phyloP scores from a whole-genome alignment of 2,888 invertebrate species.

The Rhimphoctona megacephalus region DNA sequence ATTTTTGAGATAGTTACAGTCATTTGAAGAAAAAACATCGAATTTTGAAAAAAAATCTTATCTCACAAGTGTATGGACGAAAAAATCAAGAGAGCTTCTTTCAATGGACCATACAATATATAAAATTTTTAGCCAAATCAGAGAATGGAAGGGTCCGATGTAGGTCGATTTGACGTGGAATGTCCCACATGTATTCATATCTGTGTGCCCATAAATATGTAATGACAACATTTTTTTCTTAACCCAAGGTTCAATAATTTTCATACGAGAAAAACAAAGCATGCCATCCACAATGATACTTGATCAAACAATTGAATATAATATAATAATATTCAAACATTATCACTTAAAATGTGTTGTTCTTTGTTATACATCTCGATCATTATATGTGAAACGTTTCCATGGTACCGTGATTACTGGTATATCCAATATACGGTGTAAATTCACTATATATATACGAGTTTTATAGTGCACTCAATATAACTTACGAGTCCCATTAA shows the following conservation, averaged over 20 bases:
- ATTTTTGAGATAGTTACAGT: no score
- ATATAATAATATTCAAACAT: background rate
- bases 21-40: no score
- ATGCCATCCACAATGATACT: background rate
- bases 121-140: no score
- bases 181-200: slow-evolving; percentile 3
- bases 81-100: no score
- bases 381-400: slow-evolving; percentile 8
- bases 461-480: slow-evolving; percentile 28
- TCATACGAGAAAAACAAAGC: background rate
- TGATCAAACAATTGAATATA: background rate
- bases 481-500: slow-evolving; percentile 53
- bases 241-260: background rate
- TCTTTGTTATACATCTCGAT: slow-evolving; percentile 17
- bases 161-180: no score
- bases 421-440: background rate
- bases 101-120: no score
- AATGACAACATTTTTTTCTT: background rate
- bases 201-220: background rate
- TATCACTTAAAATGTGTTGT: background rate
- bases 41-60: no score
- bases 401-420: slow-evolving; percentile 4
- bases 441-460: slow-evolving; percentile 15
- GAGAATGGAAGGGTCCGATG: no score
- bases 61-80: no score